Evolutionary conservation across 2,888 invertebrate genomes (phyloP), one percentile per base, ranked within the genome.

Genomic region (Ochropleura plecta): DNA sequence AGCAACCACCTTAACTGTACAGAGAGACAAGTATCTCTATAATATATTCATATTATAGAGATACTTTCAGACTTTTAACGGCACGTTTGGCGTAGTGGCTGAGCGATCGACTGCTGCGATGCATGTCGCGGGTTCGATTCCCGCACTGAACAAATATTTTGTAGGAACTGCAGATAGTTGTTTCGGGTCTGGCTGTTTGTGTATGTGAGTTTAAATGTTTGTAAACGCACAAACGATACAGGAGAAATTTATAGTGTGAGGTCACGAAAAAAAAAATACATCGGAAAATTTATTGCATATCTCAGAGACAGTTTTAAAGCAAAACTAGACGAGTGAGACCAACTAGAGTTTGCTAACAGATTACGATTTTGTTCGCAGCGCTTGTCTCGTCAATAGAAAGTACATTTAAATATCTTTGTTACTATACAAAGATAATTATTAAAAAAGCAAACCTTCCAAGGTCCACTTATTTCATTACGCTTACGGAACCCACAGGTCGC

Each of bases 401-500:
- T n/a, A 53, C n/a, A 18, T 55, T 55, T 42, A 5, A 40, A 59
- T 18, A 40, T 12, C 6, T 62, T 44, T 7, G 12, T 12, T 1
- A 14, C 44, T 44, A 3, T 44, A 62, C 6, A 44, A 62, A 20
- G 8, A 7, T 4, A 44, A 44, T 20, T 6, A 42, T 62, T 46
- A 49, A 12, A 12, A 16, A 62, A 62, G 5, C 20, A 20, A 14
- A 18, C 7, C 42, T 57, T 78, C 42, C 59, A 82, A 68, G 16
- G 10, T 5, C 51, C 65, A 82, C 42, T 66, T 78, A 71, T 51
- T 57, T 30, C 62, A 70, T 65, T 46, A 65, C 53, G 48, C 12
- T 67, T 63, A 85, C 86, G 77, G 87, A 89, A 89, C 89, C 86
- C 85, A 81, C 75, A 71, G 64, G 68, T 75, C 71, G 73, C 67